These are phyloP conservation scores for Drosophila trichaetosa DNA, from an alignment of 2,888 invertebrate species.

Conservation along the genomic window DNA sequence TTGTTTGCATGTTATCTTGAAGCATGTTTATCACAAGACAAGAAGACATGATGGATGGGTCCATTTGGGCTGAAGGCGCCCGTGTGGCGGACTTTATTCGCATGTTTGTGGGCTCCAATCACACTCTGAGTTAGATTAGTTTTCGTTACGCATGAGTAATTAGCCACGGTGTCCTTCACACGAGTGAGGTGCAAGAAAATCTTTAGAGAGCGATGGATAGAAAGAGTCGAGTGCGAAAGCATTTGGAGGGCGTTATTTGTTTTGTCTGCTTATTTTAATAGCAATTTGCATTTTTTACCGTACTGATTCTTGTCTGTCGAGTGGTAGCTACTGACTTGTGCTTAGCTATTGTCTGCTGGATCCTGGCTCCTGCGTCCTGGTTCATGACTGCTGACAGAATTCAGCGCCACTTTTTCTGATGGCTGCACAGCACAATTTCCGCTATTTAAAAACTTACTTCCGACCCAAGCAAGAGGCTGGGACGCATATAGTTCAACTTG, in stretches of 20 bases:
- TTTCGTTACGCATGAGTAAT: slow-evolving; percentile 75
- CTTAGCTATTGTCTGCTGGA: slow-evolving; percentile 17
- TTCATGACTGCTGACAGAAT: slow-evolving; percentile 49
- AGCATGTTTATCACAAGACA: slow-evolving; percentile 30
- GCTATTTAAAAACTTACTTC: slow-evolving; percentile 79
- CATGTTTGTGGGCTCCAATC: slow-evolving; percentile 23
- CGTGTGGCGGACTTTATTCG: neutral
- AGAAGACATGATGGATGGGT: slow-evolving; percentile 47
- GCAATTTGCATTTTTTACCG: slow-evolving; percentile 61
- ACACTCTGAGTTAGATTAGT: slow-evolving; percentile 64
- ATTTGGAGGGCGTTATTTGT: slow-evolving; percentile 1
- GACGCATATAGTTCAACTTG: slow-evolving; percentile 56
- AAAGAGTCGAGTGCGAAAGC: neutral
- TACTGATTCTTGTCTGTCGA: slow-evolving; percentile 25
- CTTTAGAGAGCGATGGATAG: neutral
- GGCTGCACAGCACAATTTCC: slow-evolving; percentile 78
- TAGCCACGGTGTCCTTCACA: slow-evolving; percentile 56
- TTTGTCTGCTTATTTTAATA: slow-evolving; percentile 61
- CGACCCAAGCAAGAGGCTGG: slow-evolving; percentile 37
- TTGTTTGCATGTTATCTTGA: neutral
- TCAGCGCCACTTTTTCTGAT: slow-evolving; percentile 72
- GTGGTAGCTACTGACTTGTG: slow-evolving; percentile 20
- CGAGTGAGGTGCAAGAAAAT: neutral
- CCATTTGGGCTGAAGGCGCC: slow-evolving; percentile 6
- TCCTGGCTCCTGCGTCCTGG: slow-evolving; percentile 10